Evolutionary conservation across 1,140 invertebrate genomes (phyloP).

Genomic region (Temnothorax longispinosus): DNA sequence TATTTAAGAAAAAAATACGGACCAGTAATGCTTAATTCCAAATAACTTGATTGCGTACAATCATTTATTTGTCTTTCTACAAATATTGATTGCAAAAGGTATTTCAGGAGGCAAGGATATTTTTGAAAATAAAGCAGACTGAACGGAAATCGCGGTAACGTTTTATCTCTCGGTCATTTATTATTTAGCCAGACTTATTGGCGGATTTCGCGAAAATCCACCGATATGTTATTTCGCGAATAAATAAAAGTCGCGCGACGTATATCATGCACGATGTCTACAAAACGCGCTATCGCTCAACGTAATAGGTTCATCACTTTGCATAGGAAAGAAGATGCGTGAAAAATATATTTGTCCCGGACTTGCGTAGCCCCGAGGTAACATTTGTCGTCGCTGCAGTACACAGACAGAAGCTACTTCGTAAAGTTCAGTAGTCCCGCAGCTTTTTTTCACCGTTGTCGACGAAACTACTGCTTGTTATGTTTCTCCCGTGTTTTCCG

Average conservation of each 20-base stretch:
- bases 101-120: neutral
- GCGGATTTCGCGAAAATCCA: neutral
- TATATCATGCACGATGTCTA: neutral
- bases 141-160: neutral
- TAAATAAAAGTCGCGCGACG: constrained; percentile 1
- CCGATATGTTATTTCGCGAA: constrained; percentile 17
- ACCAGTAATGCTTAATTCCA: neutral
- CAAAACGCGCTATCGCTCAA: constrained; percentile 40
- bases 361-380: constrained; percentile 35
- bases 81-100: constrained; percentile 3
- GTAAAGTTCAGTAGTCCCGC: constrained; percentile 40
- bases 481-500: constrained; percentile 38
- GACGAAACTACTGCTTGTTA: constrained; percentile 54
- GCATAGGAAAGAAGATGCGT: constrained; percentile 32
- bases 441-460: constrained; percentile 42
- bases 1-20: neutral
- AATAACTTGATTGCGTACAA: neutral
- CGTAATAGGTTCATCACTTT: constrained; percentile 55
- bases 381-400: constrained; percentile 43
- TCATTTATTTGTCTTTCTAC: neutral
- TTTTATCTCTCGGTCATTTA: constrained; percentile 30
- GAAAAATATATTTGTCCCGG: constrained; percentile 54
- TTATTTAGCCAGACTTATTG: constrained; percentile 28
- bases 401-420: constrained; percentile 50
- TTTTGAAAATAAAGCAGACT: neutral